Conservation (phyloP, 2,113 vertebrate genomes). For the Hypomesus transpacificus region DNA sequence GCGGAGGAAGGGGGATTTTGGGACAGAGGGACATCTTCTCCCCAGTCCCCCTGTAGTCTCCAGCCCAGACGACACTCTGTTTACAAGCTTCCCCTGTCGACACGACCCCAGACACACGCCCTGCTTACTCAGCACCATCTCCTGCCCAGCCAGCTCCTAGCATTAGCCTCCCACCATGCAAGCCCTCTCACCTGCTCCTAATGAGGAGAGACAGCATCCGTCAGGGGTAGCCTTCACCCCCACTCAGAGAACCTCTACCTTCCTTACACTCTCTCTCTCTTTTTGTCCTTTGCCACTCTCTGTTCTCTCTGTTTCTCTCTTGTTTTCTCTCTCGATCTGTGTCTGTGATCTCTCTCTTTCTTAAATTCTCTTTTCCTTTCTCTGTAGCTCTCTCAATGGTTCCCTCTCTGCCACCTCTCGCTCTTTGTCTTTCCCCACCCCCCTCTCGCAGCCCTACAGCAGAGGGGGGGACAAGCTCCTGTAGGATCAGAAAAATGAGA, state of each 20-base stretch:
- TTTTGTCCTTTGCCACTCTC: too few relatives aligned
- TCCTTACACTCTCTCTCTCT: too few relatives aligned
- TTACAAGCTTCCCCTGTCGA: slow-evolving; percentile 42
- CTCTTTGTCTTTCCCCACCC: neutral
- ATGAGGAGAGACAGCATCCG: slow-evolving; percentile 66
- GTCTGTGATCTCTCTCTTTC: too few relatives aligned
- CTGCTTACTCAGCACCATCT: slow-evolving; percentile 63
- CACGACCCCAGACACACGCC: slow-evolving; percentile 40
- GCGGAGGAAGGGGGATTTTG: too few relatives aligned
- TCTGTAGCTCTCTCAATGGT: too few relatives aligned
- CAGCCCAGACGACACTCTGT: slow-evolving; percentile 21
- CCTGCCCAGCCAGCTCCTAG: slow-evolving; percentile 50
- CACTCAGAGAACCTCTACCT: slow-evolving; percentile 13
- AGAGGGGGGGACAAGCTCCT: neutral
- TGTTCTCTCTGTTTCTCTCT: too few relatives aligned
- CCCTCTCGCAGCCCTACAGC: neutral
- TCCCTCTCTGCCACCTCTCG: too few relatives aligned
- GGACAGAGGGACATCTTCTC: neutral
- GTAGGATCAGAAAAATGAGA: slow-evolving; percentile 58
- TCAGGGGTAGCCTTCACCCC: slow-evolving; percentile 47
- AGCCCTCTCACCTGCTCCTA: slow-evolving; percentile 38
- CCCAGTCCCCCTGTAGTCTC: neutral
- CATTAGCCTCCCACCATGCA: slow-evolving; percentile 53
- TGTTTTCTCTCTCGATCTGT: too few relatives aligned
- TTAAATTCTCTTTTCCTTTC: too few relatives aligned